Conservation (phyloP, 2,113 vertebrate species). For the Lagopus leucura region DNA sequence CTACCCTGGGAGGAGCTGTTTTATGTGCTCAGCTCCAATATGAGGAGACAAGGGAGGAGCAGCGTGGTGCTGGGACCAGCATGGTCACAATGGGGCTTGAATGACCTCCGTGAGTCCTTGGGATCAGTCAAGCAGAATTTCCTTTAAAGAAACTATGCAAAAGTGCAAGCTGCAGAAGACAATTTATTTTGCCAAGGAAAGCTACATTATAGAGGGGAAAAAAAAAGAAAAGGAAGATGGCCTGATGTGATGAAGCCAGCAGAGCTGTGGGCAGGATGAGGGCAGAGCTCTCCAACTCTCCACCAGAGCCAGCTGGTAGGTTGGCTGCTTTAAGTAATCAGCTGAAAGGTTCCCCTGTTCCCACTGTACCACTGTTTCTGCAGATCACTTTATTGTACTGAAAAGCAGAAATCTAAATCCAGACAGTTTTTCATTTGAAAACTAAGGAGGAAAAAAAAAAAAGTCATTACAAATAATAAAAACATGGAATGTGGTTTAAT, state of each 20-base stretch:
- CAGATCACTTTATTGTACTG: constrained; percentile 32
- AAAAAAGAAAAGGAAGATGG: constrained; percentile 9
- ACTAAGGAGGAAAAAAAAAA: not conserved
- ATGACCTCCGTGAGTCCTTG: not conserved
- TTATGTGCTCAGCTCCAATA: not conserved
- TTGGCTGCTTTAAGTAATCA: constrained; percentile 45
- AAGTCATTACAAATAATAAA: not conserved
- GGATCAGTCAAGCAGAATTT: not conserved
- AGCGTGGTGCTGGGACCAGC: not conserved
- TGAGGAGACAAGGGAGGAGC: not conserved
- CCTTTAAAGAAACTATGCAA: constrained; percentile 4
- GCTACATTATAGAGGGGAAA: constrained; percentile 14
- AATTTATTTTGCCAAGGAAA: not conserved
- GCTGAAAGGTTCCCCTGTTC: constrained; percentile 25
- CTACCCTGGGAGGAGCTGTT: not conserved
- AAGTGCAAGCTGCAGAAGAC: not conserved
- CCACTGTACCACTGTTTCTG: constrained; percentile 11
- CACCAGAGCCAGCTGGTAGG: constrained; percentile 29
- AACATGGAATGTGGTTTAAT: not conserved
- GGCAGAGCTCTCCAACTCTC: constrained; percentile 27
- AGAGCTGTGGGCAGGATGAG: constrained; percentile 10
- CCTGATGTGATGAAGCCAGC: constrained; percentile 58
- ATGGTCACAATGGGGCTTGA: not conserved
- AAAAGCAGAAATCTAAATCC: constrained; percentile 34
- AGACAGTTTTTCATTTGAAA: constrained; percentile 27